Percentiles rank a stretch among this genome's conserved stretches.
Evolutionary conservation across 2,888 invertebrate species (phyloP).

Genomic region (Lampropteryx suffumata): DNA sequence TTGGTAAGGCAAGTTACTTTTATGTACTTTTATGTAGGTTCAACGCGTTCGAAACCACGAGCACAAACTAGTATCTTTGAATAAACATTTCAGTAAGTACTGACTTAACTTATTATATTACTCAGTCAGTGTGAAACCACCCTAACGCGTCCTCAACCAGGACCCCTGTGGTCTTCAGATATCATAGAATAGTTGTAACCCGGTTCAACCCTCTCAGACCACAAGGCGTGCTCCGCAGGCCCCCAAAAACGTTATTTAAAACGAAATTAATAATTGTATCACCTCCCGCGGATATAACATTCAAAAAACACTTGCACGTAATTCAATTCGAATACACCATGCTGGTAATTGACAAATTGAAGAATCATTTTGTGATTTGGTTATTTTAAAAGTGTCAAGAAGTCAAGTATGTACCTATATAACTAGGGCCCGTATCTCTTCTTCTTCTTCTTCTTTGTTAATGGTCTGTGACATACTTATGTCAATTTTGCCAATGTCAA

Average conservation of each 20-base stretch:
- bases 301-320: conserved; percentile 20
- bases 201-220: conserved; percentile 50
- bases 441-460: no score
- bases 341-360: conserved; percentile 11
- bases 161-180: conserved; percentile 34
- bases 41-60: no score
- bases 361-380: conserved; percentile 7
- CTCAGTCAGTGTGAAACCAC: neutral
- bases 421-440: no score
- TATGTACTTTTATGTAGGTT: no score
- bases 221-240: conserved; percentile 72
- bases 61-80: no score
- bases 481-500: no score
- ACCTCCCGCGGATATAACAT: conserved; percentile 16
- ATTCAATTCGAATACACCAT: conserved; percentile 15
- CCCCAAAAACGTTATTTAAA: conserved; percentile 58
- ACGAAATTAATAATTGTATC: conserved; percentile 40
- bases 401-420: no score
- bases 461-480: no score
- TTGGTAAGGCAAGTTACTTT: no score
- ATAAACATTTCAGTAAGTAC: no score
- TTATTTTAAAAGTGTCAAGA: neutral
- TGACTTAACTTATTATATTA: no score
- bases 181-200: conserved; percentile 54
- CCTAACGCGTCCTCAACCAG: neutral